These are phyloP conservation scores for Pachymerium ferrugineum DNA, from an alignment of 2,888 invertebrate species.

Conservation along the genomic window DNA sequence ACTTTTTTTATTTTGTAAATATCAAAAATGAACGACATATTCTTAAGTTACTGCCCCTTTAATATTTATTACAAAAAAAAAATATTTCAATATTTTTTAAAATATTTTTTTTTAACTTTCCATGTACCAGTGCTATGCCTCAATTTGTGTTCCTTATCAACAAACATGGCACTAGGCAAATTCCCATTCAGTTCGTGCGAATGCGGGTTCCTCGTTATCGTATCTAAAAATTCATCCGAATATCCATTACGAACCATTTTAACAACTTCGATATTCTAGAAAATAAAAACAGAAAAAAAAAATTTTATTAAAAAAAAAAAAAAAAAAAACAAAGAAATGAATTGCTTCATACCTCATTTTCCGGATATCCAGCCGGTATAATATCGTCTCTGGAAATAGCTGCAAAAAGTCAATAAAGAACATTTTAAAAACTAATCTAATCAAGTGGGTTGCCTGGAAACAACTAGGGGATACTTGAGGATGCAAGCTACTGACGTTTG, in stretches of 20 bases:
- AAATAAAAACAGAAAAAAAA: constrained; percentile 46
- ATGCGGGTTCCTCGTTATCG: constrained; percentile 52
- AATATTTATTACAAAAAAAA: too few species aligned
- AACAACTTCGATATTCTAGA: constrained; percentile 69
- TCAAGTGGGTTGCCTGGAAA: not conserved
- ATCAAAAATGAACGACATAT: not conserved
- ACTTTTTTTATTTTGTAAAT: too few species aligned
- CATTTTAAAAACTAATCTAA: not conserved
- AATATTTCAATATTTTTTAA: too few species aligned
- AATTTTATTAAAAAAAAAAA: not conserved
- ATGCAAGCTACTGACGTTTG: not conserved
- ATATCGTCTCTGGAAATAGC: constrained; percentile 30
- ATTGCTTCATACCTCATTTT: constrained; percentile 28
- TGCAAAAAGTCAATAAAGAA: not conserved
- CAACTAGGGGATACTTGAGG: not conserved
- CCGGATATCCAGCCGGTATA: constrained; percentile 16
- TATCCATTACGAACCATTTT: constrained; percentile 88
- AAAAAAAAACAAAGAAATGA: not conserved
- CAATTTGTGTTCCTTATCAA: constrained; percentile 31
- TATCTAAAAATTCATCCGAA: constrained; percentile 88
- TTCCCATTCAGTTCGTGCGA: constrained; percentile 77
- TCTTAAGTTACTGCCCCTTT: too few species aligned
- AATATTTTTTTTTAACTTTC: not conserved
- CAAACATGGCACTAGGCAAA: constrained; percentile 68
- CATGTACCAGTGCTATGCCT: constrained; percentile 28